These are phyloP conservation scores for Pantherophis alleghaniensis DNA, from an alignment of 2,797 vertebrate species.

Conservation along the genomic window DNA sequence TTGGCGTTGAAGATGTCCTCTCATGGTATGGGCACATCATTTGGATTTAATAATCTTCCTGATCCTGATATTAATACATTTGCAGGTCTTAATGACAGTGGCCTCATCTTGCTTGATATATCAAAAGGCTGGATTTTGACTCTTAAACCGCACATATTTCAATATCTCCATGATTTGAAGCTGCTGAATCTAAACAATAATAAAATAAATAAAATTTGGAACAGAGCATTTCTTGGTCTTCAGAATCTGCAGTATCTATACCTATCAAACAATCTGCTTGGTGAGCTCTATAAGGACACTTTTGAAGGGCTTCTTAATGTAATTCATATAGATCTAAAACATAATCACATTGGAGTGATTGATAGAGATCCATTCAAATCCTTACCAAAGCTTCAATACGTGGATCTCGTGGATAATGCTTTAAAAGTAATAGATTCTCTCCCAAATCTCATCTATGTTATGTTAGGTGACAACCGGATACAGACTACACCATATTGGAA, in stretches of 20 bases:
- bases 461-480: constrained; percentile 79
- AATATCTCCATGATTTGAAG: constrained; percentile 63
- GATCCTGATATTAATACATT: constrained; percentile 80
- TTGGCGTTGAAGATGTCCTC: constrained; percentile 60
- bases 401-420: constrained; percentile 82
- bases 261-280: constrained; percentile 82
- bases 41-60: constrained; percentile 74
- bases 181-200: constrained; percentile 76
- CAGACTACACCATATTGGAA: background rate
- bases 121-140: constrained; percentile 77
- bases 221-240: constrained; percentile 77
- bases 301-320: constrained; percentile 75
- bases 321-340: constrained; percentile 74
- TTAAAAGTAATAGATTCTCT: constrained; percentile 69
- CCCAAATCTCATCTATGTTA: constrained; percentile 58
- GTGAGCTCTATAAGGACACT: constrained; percentile 73
- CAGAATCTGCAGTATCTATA: constrained; percentile 73
- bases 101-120: constrained; percentile 71
- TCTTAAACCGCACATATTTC: constrained; percentile 73
- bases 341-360: constrained; percentile 83
- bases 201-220: constrained; percentile 77
- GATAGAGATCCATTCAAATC: constrained; percentile 66
- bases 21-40: constrained; percentile 74
- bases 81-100: constrained; percentile 72
- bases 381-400: constrained; percentile 65